These are phyloP conservation scores for Otolemur garnettii DNA, from an alignment of 2,113 vertebrate genomes.

Conservation along the genomic window DNA sequence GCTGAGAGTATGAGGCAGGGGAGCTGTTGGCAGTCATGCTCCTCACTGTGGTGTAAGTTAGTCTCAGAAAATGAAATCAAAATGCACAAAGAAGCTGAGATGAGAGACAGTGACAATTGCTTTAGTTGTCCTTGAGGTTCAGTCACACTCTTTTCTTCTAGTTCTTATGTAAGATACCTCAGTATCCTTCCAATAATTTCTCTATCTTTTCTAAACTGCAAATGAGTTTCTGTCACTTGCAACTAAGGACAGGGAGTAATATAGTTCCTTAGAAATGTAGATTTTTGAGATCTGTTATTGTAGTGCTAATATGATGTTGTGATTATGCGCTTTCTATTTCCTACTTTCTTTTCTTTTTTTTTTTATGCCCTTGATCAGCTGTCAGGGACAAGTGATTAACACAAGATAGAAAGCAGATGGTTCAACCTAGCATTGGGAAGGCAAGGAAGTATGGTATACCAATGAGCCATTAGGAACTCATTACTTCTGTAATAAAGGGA, in stretches of 20 bases:
- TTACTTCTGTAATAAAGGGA: conserved; percentile 84
- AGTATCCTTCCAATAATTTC: neutral
- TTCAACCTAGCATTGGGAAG: conserved; percentile 63
- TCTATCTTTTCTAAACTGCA: neutral
- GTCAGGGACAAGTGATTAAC: conserved; percentile 75
- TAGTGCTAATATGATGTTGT: conserved; percentile 46
- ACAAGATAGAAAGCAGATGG: conserved; percentile 60
- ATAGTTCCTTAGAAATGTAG: neutral
- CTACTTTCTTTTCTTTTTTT: neutral
- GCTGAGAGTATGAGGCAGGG: neutral
- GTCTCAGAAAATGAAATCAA: conserved; percentile 55
- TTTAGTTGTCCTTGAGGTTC: neutral
- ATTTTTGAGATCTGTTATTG: conserved; percentile 50
- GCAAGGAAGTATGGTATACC: conserved; percentile 58
- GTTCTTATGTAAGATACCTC: neutral
- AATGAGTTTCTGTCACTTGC: conserved; percentile 39
- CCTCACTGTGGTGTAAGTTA: neutral
- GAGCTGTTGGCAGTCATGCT: neutral
- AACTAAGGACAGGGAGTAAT: neutral
- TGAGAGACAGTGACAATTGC: neutral
- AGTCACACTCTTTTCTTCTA: neutral
- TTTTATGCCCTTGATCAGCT: conserved; percentile 68
- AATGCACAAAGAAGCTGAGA: conserved; percentile 11
- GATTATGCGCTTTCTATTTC: neutral
- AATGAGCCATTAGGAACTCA: conserved; percentile 85